Evolutionary conservation across 2,888 invertebrate genomes (phyloP), one percentile per base, ranked within the genome.

Genomic region (Limulus polyphemus): DNA sequence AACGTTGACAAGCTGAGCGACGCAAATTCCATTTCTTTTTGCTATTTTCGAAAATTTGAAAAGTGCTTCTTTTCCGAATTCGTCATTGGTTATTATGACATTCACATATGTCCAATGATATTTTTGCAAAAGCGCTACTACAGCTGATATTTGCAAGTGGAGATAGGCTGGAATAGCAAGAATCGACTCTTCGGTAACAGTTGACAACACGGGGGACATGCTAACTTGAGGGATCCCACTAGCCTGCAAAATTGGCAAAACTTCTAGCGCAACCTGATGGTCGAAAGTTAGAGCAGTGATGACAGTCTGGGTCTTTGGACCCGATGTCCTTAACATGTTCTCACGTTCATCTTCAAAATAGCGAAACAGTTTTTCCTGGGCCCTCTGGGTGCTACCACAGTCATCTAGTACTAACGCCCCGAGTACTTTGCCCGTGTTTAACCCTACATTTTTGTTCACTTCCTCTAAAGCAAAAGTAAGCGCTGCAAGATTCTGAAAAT

Each of bases 381-480:
- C 73, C 48, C 74, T 69, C 65, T 71, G 70, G 7, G 71, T 68
- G 56, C 72, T 70, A 47, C 72, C 72, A 62, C 77, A 77, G 47
- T 74, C 74, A 66, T 77, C 77, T 47, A 77, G 69, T 4, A 74
- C 74, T 7, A 76, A 64, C 5, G 75, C 76, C n/a, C 76, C 65
- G 11, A 65, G n/a, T 48, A 62, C 56, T n/a, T 62, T 62, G 17
- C 63, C 62, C 10, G 60, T 62, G 9, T 62, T 49, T 2, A 65
- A 55, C 3, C 62, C 63, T 1, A 49, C 49, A 58, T 77, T 75
- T 13, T 67, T 64, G 68, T 77, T 77, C 46, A 77, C 72, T 12
- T 71, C 65, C 55, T 75, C 72, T 17, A 78, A 72, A 10, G 77
- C 77, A 67, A 74, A 77, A 61, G 75, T 74, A 59, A 77, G 74